These are phyloP conservation scores for Ceramica pisi DNA, from an alignment of 2,888 invertebrate genomes.

Conservation along the genomic window DNA sequence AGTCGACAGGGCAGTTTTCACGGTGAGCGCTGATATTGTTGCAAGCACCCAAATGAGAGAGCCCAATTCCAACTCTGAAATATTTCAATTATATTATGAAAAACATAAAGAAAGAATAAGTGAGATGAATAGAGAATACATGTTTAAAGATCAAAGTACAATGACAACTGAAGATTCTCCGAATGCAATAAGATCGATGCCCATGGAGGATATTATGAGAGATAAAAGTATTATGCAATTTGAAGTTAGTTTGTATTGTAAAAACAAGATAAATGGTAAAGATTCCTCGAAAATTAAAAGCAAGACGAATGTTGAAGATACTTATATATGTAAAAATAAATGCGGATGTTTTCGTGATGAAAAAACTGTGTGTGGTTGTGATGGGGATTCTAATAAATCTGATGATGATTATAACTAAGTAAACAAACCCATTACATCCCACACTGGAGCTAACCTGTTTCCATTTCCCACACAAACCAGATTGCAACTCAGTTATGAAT, in stretches of 20 bases:
- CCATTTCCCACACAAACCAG: not conserved
- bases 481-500: not conserved
- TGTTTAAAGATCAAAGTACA: not conserved
- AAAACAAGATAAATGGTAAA: not conserved
- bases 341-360: not conserved
- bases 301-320: not conserved
- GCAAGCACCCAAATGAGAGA: slow-evolving; percentile 97
- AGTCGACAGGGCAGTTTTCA: slow-evolving; percentile 97
- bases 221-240: not conserved
- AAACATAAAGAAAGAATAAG: slow-evolving; percentile 46
- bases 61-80: slow-evolving; percentile 94
- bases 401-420: not conserved
- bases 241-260: not conserved
- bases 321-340: not conserved
- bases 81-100: not conserved
- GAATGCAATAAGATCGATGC: no score
- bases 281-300: no score
- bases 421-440: not conserved
- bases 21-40: slow-evolving; percentile 94
- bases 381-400: not conserved
- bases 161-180: not conserved
- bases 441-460: not conserved
- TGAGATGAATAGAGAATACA: slow-evolving; percentile 34
- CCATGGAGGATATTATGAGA: no score
- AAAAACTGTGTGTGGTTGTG: not conserved